Evolutionary conservation across 2,888 invertebrate species (phyloP), one percentile per base, ranked within the genome.

Genomic region (Zhuqinia jingwanae): DNA sequence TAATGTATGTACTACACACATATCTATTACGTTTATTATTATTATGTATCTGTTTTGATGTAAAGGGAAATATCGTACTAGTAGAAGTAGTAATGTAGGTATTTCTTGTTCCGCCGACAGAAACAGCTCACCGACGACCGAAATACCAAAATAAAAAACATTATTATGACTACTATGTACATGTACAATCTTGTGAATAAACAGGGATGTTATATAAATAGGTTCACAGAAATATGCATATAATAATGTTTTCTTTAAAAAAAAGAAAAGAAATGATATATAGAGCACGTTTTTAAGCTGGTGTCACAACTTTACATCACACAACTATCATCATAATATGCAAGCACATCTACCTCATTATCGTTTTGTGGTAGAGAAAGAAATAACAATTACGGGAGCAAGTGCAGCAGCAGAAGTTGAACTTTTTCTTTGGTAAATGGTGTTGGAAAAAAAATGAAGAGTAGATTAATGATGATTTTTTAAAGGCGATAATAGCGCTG

Each of bases 401-500:
- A 63, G 20, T 25, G 60, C 22, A 65, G 65, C 30, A 65, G 1
- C 25, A 63, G 20, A 20, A 56, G 17, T 42, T 30, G 36, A 65
- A 42, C 36, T 65, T 36, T 25, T 65, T 65, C n/a, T 30, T n/a
- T 65, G 42, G 45, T 68, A 68, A 70, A 47, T 36, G 36, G 8
- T 36, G 36, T 36, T 36, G 3, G 36, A 6, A 6, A 36, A 6
- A 6, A 6, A 36, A 8, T 36, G 3, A 50, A 73, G 79, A 50
- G 63, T 75, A 63, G 79, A 85, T 85, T 70, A 79, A 70, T 70
- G 47, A 70, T 70, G 70, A 70, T 70, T 47, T 78, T 36, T 58
- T 22, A 25, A 76, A 20, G 83, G 76, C 65, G 84, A 84, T 84
- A 84, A 85, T 68, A 47, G 30, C 8, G 36, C n/a, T 60, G 20